Percentiles rank a stretch among this genome's conserved stretches.
phyloP scores from a whole-genome alignment of 2,113 vertebrate genomes.

The Chaetura pelagica region DNA sequence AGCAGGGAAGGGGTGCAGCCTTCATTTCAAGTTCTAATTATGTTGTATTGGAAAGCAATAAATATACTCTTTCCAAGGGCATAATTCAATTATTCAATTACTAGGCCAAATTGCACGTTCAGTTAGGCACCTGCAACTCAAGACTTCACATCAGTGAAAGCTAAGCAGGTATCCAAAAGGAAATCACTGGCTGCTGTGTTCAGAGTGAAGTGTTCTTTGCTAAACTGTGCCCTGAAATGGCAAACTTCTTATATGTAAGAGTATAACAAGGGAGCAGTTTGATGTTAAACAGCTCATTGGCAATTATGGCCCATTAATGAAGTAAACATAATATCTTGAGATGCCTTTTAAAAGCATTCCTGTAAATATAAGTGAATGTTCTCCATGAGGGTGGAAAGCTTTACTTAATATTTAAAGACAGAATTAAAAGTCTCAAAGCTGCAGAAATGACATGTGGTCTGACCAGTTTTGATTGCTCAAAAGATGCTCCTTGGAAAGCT shows the following conservation, averaged over 20 bases:
- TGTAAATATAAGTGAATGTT: neutral
- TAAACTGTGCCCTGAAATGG: neutral
- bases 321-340: neutral
- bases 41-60: neutral
- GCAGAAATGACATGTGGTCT: neutral
- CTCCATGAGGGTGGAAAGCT: neutral
- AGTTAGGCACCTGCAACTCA: neutral
- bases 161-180: neutral
- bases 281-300: neutral
- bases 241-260: neutral
- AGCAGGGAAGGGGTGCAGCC: neutral
- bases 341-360: neutral
- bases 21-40: neutral
- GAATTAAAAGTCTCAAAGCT: neutral
- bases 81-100: neutral
- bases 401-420: conserved; percentile 31
- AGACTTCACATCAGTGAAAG: neutral
- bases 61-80: neutral
- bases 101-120: neutral
- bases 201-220: neutral
- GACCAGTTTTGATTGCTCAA: neutral
- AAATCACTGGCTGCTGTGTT: neutral
- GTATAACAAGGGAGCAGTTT: neutral
- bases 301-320: neutral
- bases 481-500: neutral